Evolutionary conservation across 2,113 vertebrate species (phyloP).

Genomic region (Myxocyprinus asiaticus): DNA sequence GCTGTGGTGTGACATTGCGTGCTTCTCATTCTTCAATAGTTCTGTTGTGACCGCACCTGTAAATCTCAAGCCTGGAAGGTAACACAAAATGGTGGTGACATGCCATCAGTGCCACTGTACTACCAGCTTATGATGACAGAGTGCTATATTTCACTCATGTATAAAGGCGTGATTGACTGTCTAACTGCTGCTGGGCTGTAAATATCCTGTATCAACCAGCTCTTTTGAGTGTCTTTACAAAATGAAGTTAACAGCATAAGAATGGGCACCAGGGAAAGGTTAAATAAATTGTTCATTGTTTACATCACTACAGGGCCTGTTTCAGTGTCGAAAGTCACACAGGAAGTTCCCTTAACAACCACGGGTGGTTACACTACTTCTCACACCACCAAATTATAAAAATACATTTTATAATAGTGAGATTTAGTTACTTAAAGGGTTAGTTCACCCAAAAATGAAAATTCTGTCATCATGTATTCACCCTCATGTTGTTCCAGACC

Average conservation of each 20-base stretch:
- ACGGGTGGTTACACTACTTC: background rate
- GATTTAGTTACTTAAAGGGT: background rate
- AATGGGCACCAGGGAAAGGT: background rate
- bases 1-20: slow-evolving; percentile 19
- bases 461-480: too few species aligned
- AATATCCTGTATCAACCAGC: slow-evolving; percentile 12
- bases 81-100: slow-evolving; percentile 23
- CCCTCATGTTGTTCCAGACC: too few species aligned
- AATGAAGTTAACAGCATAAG: background rate
- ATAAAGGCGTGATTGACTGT: slow-evolving; percentile 10
- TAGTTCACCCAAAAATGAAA: background rate
- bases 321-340: background rate
- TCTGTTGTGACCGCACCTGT: slow-evolving; percentile 3
- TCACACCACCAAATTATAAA: slow-evolving; percentile 9
- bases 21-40: slow-evolving; percentile 8
- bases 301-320: background rate
- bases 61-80: slow-evolving; percentile 18
- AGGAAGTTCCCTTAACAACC: slow-evolving; percentile 13
- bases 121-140: slow-evolving; percentile 6
- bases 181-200: slow-evolving; percentile 3
- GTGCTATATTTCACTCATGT: slow-evolving; percentile 30
- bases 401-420: background rate
- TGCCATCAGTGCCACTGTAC: slow-evolving; percentile 20
- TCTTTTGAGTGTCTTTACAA: background rate
- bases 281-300: slow-evolving; percentile 19